Conservation (phyloP, 2,888 invertebrate genomes). For the Sceliomorpha sp. region DNA sequence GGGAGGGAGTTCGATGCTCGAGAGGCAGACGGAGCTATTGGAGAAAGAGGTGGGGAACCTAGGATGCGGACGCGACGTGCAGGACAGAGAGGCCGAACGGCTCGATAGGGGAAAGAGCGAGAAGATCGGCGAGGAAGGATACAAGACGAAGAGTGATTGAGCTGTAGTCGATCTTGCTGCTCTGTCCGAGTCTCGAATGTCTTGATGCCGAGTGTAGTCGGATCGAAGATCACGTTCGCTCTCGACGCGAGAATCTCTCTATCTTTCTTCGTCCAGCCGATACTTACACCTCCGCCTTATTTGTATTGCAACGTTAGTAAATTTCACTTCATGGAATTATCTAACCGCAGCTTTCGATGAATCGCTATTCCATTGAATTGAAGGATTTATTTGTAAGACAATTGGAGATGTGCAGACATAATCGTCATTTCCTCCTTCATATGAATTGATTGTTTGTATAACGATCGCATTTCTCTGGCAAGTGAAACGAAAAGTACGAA, state of each 20-base stretch:
- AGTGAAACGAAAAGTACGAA: not conserved
- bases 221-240: slow-evolving; percentile 72
- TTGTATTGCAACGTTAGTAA: slow-evolving; percentile 47
- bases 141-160: slow-evolving; percentile 79
- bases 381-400: too few species aligned
- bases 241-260: slow-evolving; percentile 61
- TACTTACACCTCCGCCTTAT: slow-evolving; percentile 30
- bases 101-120: slow-evolving; percentile 48
- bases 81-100: slow-evolving; percentile 18
- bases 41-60: slow-evolving; percentile 40
- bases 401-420: not conserved
- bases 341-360: slow-evolving; percentile 12
- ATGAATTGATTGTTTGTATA: not conserved
- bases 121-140: slow-evolving; percentile 61
- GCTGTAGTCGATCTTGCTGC: slow-evolving; percentile 78
- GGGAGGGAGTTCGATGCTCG: slow-evolving; percentile 28
- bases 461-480: too few species aligned
- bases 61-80: slow-evolving; percentile 15
- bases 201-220: slow-evolving; percentile 71
- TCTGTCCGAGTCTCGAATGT: slow-evolving; percentile 76
- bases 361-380: too few species aligned
- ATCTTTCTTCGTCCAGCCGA: slow-evolving; percentile 26
- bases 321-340: slow-evolving; percentile 40
- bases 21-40: slow-evolving; percentile 37
- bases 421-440: not conserved